These are phyloP conservation scores for Rhopilema esculentum DNA, from an alignment of 30 jellyfish, hydroid and myxozoan genomes.

Conservation along the genomic window DNA sequence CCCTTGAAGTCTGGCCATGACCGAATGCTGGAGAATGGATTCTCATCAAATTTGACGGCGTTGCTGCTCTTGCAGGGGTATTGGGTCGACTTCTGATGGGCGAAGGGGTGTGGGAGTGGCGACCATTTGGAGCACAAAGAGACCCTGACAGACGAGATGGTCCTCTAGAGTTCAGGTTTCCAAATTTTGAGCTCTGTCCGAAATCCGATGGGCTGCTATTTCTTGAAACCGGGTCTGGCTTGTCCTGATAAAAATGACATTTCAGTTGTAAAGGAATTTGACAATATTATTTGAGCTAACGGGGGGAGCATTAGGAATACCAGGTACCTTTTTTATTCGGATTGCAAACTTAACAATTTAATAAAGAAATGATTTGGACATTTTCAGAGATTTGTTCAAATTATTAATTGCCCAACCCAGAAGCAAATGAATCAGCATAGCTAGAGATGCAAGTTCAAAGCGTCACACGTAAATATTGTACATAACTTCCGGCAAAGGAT, in stretches of 20 bases:
- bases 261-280: neutral
- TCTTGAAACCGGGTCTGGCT: constrained; percentile 56
- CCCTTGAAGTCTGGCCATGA: constrained; percentile 32
- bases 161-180: constrained; percentile 35
- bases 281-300: too few relatives aligned
- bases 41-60: constrained; percentile 33
- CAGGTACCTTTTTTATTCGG: too few relatives aligned
- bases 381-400: too few relatives aligned
- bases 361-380: too few relatives aligned
- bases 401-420: too few relatives aligned
- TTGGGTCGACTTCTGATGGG: constrained; percentile 55
- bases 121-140: constrained; percentile 2
- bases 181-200: constrained; percentile 7
- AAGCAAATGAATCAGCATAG: too few relatives aligned
- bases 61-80: constrained; percentile 61
- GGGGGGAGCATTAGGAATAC: too few relatives aligned
- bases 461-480: too few relatives aligned
- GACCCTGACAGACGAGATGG: constrained; percentile 62
- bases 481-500: too few relatives aligned
- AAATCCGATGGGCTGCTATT: constrained; percentile 12
- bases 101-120: constrained; percentile 44
- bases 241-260: constrained; percentile 59
- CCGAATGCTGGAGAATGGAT: constrained; percentile 34
- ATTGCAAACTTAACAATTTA: too few relatives aligned
- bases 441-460: too few relatives aligned